Evolutionary conservation across 1,140 invertebrate genomes (phyloP).

Genomic region (Macrobrachium nipponense): DNA sequence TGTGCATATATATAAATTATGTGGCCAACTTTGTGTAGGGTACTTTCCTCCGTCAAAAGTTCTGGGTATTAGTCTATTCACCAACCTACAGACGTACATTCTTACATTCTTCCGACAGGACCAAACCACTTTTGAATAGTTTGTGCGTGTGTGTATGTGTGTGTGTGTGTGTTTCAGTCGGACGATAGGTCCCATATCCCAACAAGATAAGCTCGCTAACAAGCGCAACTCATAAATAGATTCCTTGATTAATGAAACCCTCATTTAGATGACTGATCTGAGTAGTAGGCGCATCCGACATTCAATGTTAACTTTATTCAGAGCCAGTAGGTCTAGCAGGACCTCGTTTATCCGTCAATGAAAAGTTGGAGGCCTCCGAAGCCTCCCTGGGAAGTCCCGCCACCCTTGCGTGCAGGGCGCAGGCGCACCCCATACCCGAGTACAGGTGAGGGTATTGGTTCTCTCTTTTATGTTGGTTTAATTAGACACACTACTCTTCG

Average conservation of each 20-base stretch:
- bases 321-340: conserved; percentile 23
- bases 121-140: not conserved
- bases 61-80: too few species aligned
- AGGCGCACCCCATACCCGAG: conserved; percentile 66
- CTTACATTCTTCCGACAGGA: too few species aligned
- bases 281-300: not conserved
- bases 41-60: too few species aligned
- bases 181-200: too few species aligned
- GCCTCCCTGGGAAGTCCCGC: not conserved
- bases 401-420: conserved; percentile 21
- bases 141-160: conserved; percentile 9
- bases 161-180: not conserved
- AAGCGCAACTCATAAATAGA: not conserved
- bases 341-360: conserved; percentile 68
- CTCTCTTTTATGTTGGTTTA: not conserved
- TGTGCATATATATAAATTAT: too few species aligned
- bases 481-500: too few species aligned
- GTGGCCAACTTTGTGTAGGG: too few species aligned
- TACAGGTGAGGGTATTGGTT: conserved; percentile 34
- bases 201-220: too few species aligned
- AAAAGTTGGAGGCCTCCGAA: conserved; percentile 7
- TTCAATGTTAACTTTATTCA: not conserved
- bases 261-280: not conserved
- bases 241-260: not conserved
- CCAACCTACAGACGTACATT: too few species aligned